These are phyloP conservation scores for Planococcus citri DNA, from an alignment of 1,140 invertebrate species.

Conservation along the genomic window DNA sequence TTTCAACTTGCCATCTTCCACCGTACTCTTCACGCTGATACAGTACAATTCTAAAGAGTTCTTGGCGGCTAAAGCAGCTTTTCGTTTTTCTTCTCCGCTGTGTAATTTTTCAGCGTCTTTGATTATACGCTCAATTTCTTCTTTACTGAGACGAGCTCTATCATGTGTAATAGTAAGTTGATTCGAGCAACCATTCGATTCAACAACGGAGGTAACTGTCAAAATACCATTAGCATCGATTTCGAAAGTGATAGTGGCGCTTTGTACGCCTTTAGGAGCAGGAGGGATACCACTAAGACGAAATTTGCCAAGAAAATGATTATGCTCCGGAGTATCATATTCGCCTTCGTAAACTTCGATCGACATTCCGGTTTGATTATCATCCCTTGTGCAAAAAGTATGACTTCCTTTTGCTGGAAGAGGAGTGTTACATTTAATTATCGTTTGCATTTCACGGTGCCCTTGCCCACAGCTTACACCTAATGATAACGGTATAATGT, in stretches of 20 bases:
- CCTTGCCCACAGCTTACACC: slow-evolving; percentile 54
- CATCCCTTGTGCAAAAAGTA: slow-evolving; percentile 38
- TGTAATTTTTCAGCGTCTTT: slow-evolving; percentile 92
- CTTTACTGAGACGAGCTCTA: too few species aligned
- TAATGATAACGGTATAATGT: too few species aligned
- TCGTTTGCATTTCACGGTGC: too few species aligned
- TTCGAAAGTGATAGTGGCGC: slow-evolving; percentile 91
- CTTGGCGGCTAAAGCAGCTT: slow-evolving; percentile 68
- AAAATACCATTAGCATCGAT: too few species aligned
- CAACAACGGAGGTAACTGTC: slow-evolving; percentile 79
- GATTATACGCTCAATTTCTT: slow-evolving; percentile 96
- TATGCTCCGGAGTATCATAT: too few species aligned
- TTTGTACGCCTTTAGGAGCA: slow-evolving; percentile 85
- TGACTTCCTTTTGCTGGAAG: slow-evolving; percentile 40
- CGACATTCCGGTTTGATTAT: slow-evolving; percentile 34
- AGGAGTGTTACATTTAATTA: slow-evolving; percentile 34
- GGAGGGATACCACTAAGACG: slow-evolving; percentile 87
- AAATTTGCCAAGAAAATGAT: slow-evolving; percentile 85
- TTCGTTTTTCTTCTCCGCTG: slow-evolving; percentile 79
- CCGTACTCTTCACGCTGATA: slow-evolving; percentile 92
- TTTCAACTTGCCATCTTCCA: slow-evolving; percentile 77
- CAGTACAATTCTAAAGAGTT: slow-evolving; percentile 92
- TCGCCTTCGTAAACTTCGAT: too few species aligned
- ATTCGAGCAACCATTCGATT: slow-evolving; percentile 90
- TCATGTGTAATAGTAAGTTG: slow-evolving; percentile 98